Conservation (phyloP, 2,797 vertebrate species). For the Poliocrania exsul region DNA sequence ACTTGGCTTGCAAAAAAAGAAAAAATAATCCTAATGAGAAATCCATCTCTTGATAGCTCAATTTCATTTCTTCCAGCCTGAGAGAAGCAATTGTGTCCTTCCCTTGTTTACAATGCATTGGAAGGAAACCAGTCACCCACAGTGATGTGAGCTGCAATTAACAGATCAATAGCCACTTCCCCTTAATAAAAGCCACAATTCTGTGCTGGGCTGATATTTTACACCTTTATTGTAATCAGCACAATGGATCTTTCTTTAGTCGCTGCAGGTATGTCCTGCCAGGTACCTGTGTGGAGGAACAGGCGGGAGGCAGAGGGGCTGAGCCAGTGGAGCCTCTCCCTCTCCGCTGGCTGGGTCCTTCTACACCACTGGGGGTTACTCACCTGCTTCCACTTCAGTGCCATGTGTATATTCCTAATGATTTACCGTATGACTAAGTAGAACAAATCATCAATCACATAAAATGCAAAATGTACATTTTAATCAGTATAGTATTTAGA, state of each 20-base stretch:
- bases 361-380: slow-evolving; percentile 53
- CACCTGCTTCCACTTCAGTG: slow-evolving; percentile 13
- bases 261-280: background rate
- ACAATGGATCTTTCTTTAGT: background rate
- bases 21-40: slow-evolving; percentile 13
- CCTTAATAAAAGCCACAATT: background rate
- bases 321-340: background rate
- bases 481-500: slow-evolving; percentile 69
- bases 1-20: background rate
- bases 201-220: background rate
- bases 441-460: slow-evolving; percentile 56
- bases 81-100: slow-evolving; percentile 15
- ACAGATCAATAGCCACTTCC: slow-evolving; percentile 33
- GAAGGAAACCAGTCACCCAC: slow-evolving; percentile 14
- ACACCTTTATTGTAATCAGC: background rate
- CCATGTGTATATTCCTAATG: slow-evolving; percentile 24
- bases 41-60: slow-evolving; percentile 31
- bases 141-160: slow-evolving; percentile 35
- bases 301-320: background rate
- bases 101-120: slow-evolving; percentile 2
- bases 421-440: slow-evolving; percentile 49
- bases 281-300: background rate
- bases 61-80: background rate
- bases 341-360: background rate
- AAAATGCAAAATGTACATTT: slow-evolving; percentile 60